phyloP scores from a whole-genome alignment of 2,888 invertebrate genomes.

The Noctua janthe region DNA sequence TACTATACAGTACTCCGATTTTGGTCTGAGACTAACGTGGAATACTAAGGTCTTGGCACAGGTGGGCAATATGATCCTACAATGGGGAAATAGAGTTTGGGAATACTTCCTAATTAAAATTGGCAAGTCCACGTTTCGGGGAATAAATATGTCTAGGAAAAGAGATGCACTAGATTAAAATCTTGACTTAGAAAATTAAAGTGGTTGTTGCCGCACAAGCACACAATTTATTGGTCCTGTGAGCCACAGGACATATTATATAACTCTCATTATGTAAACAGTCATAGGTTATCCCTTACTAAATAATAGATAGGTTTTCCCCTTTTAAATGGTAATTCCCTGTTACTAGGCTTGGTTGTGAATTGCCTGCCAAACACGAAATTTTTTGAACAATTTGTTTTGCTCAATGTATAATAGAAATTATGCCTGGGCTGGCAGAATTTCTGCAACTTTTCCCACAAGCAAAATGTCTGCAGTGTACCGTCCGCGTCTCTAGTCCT shows the following conservation, averaged over 20 bases:
- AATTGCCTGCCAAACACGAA: not conserved
- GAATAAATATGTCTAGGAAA: not conserved
- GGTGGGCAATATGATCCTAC: conserved; percentile 1
- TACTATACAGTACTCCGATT: conserved; percentile 32
- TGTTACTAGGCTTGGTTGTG: not conserved
- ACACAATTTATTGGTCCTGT: not conserved
- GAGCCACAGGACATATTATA: too few relatives aligned
- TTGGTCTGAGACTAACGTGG: conserved; percentile 58
- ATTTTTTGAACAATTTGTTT: too few relatives aligned
- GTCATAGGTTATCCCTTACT: not conserved
- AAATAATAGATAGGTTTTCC: not conserved
- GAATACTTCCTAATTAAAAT: not conserved
- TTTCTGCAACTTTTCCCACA: not conserved
- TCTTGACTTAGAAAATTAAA: not conserved
- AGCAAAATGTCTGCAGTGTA: not conserved
- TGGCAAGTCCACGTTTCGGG: not conserved
- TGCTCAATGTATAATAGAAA: too few relatives aligned
- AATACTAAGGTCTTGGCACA: conserved; percentile 62
- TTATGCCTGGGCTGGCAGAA: not conserved
- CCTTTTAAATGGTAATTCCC: not conserved
- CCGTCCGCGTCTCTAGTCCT: not conserved
- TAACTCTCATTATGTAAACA: too few relatives aligned
- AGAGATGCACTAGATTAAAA: not conserved
- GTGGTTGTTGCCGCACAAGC: too few relatives aligned
- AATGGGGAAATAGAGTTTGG: not conserved